These are phyloP conservation scores for Artibeus jamaicensis DNA, from an alignment of 2,797 vertebrate genomes.

Conservation along the genomic window DNA sequence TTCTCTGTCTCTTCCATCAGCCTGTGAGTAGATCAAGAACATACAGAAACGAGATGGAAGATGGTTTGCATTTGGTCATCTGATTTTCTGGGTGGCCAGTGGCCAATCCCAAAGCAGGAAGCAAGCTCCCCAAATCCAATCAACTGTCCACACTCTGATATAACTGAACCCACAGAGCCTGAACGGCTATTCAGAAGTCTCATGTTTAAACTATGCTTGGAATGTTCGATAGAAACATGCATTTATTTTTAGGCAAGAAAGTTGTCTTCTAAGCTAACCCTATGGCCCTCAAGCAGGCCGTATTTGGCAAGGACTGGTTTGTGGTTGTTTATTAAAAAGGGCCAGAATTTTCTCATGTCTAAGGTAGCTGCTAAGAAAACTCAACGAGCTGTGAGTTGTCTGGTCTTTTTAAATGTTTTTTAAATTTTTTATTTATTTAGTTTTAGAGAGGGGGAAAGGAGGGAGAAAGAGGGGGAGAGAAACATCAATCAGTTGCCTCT, in stretches of 20 bases:
- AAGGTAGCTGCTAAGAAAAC: conserved; percentile 38
- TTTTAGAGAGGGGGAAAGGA: no score
- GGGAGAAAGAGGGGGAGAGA: no score
- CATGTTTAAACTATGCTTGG: conserved; percentile 72
- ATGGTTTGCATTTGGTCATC: not conserved
- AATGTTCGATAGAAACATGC: conserved; percentile 68
- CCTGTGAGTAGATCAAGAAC: not conserved
- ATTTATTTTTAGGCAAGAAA: conserved; percentile 77
- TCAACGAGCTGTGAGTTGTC: not conserved
- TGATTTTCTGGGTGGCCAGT: conserved; percentile 15
- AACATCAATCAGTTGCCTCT: no score
- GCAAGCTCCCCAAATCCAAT: conserved; percentile 40
- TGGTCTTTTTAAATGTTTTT: not conserved
- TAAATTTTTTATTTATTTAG: no score
- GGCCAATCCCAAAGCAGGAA: not conserved
- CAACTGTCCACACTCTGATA: not conserved
- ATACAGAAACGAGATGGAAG: not conserved
- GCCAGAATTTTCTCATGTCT: conserved; percentile 40
- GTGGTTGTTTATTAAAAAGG: conserved; percentile 58
- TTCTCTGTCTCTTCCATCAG: not conserved
- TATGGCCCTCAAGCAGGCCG: conserved; percentile 51
- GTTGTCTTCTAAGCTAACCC: conserved; percentile 61
- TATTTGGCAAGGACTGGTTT: conserved; percentile 68
- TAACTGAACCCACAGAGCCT: conserved; percentile 48
- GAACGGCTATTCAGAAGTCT: conserved; percentile 40